Evolutionary conservation across 2,797 vertebrate species (phyloP), one percentile per base, ranked within the genome.

Genomic region (Eremophila alpestris): DNA sequence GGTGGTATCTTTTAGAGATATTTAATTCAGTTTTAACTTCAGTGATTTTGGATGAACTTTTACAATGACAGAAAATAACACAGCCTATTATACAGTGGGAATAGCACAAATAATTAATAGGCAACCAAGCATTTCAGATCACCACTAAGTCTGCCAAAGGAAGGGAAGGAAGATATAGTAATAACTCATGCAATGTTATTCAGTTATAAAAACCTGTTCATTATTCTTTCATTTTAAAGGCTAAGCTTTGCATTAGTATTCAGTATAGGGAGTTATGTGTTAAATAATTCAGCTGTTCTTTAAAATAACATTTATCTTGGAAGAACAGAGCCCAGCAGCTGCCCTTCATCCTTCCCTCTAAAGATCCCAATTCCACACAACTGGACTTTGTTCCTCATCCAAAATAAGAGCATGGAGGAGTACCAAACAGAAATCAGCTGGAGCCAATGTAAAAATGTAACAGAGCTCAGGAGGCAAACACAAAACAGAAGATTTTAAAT

Each of bases 31-130:
- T 46, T 56, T 51, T 69, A 96, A 94, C 73, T 83, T 89, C 84
- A 92, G 84, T 49, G 71, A 93, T 85, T 70, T 95, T 59, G 52
- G 46, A 55, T 60, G 58, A 94, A 96, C 55, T 95, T 94, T 91
- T 62, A 94, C 65, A 93, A 76, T 46, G 40, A 63, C 40, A 73
- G 81, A 95, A 92, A 84, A 94, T 83, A 87, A 93, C 64, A 80
- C 45, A 77, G 83, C 29, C 86, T 94, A 87, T 64, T 95, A 62
- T 63, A 74, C 65, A 95, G 69, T 29, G 27, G 76, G 75, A 95
- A 80, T 29, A 95, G 79, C 46, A 78, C 75, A 97, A 96, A 96
- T 83, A 95, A 95, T 86, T 95, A 96, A 89, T 40, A 95, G 56
- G 63, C 86, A 94, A 85, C 92, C 49, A 96, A 92, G 93, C 84